Evolutionary conservation across 2,888 invertebrate species (phyloP), one percentile per base, ranked within the genome.

Genomic region (Drosophila sordidula): DNA sequence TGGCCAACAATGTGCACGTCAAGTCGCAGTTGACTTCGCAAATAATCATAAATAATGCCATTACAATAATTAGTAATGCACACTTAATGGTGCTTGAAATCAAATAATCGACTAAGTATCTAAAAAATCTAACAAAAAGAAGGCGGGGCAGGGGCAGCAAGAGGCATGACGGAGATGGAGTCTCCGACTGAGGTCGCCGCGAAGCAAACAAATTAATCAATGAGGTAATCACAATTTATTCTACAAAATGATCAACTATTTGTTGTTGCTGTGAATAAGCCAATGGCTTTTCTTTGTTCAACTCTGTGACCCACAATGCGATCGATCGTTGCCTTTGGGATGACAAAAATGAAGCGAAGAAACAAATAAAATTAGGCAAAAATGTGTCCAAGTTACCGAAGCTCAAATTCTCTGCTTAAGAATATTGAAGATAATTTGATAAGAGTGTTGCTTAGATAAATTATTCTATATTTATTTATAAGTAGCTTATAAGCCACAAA

Each of bases 61-160:
- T 82, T 86, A 78, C 86, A 80, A 87, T 85, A 75, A 80, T 86
- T 75, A 80, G 68, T 64, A 66, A 80, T 75, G 88, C 76, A 73
- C 71, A 79, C 64, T 64, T 85, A 79, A 79, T 80, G 77, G 68
- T 75, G 78, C 63, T 62, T 75, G 61, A 63, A 66, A 75, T 66
- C 58, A 70, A 76, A 77, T 70, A 82, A 71, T 68, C 73, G 71
- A 67, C 70, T 41, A 77, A 80, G 70, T 70, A 74, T 73, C 77
- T 68, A 42, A 12, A 52, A 70, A 50, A 70, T 54, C 46, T 38
- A 57, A 72, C 52, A 58, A 51, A 51, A 45, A 54, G 25, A 25
- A 45, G 6, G 6, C 8, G 4, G 32, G 32, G 32, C 32, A 32
- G 32, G 6, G 14, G 32, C 25, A 32, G 26, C 2, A 11, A 18